Evolutionary conservation across 2,113 vertebrate genomes (phyloP).

Genomic region (Poeciliopsis prolifica): DNA sequence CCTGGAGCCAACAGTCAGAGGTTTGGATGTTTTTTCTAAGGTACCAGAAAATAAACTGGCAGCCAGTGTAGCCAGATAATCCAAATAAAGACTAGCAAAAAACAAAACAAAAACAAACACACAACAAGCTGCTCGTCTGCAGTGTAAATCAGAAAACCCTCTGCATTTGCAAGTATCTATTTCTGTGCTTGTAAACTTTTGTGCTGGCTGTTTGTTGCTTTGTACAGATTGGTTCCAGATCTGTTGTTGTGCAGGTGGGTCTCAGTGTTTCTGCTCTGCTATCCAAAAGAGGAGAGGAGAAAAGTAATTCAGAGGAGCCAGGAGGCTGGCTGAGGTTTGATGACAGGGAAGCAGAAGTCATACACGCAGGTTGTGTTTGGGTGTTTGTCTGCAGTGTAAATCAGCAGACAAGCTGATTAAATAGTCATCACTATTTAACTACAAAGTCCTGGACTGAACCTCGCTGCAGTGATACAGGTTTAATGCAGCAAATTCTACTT

Average conservation of each 20-base stretch:
- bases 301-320: slow-evolving; percentile 53
- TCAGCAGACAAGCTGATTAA: too few species aligned
- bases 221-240: slow-evolving; percentile 45
- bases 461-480: slow-evolving; percentile 10
- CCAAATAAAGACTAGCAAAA: not conserved
- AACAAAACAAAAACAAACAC: too few species aligned
- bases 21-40: slow-evolving; percentile 18
- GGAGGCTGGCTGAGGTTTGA: slow-evolving; percentile 49
- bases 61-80: slow-evolving; percentile 8
- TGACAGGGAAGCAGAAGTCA: slow-evolving; percentile 45
- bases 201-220: slow-evolving; percentile 46
- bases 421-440: slow-evolving; percentile 50
- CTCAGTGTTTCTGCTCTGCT: slow-evolving; percentile 38
- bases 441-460: slow-evolving; percentile 40
- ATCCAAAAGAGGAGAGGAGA: slow-evolving; percentile 28
- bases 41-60: slow-evolving; percentile 1
- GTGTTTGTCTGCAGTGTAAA: not conserved
- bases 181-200: slow-evolving; percentile 24
- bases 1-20: not conserved
- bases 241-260: slow-evolving; percentile 22
- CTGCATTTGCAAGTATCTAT: slow-evolving; percentile 2
- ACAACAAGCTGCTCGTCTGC: slow-evolving; percentile 11
- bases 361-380: slow-evolving; percentile 36
- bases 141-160: slow-evolving; percentile 17
- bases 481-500: too few species aligned